Base-by-base conservation (phyloP, 2,113 vertebrate genomes). In the Sylvia atricapilla region DNA sequence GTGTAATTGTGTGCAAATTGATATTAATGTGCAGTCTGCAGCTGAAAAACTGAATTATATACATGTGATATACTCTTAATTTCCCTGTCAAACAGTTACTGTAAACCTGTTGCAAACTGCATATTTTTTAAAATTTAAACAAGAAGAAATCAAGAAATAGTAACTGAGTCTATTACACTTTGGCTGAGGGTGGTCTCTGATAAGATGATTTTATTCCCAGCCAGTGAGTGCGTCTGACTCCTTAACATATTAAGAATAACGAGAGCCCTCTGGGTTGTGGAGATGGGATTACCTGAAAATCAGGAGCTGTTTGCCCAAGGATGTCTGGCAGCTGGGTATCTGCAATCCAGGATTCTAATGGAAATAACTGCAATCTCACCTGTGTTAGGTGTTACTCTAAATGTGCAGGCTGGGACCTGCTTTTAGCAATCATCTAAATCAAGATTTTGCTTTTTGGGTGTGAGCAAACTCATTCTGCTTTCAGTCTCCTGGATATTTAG, bases 61-160 rank as follows among this genome's bases (percentile, higher is more conserved):
- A 4, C 20, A 6, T 0, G 0, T 12, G 8, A 43, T 52, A 31
- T 2, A 46, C 9, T 44, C 37, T 7, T 19, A 53, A 64, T 76
- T 64, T 63, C 20, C 28, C 25, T 80, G 17, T 62, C 46, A 59
- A 50, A 58, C 14, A 55, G 17, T 24, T 55, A 25, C 27, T 4
- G 3, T 27, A 31, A n/a, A 27, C 23, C 9, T 31, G 7, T 46
- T 72, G 43, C 30, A 35, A 72, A 37, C 2, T 5, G 16, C 22
- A 0, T 46, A 1, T 68, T 37, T 60, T 37, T 63, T 80, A 25
- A 37, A 59, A 21, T 73, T 37, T 43, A 66, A 59, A 39, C 1
- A 12, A 64, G 44, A 12, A 60, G 53, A 25, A 41, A n/a, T 44
- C 15, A 73, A 52, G 44, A 64, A 68, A 12, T 41, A 9, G 56